Base-by-base conservation (phyloP, 2,888 invertebrate genomes). In the Seira sanloemensis region DNA sequence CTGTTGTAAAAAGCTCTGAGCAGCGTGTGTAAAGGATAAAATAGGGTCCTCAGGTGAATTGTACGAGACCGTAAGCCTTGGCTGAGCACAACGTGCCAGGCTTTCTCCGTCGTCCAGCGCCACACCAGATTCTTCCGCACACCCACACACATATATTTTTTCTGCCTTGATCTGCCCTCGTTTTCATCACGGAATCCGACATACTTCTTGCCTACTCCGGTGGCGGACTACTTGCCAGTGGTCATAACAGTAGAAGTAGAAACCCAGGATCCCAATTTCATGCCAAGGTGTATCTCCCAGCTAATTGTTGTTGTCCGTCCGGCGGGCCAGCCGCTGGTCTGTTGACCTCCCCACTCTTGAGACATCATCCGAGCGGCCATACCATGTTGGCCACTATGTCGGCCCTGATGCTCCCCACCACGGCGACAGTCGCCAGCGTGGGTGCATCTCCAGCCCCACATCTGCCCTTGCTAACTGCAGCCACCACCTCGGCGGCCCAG, bases 251-350 rank as follows among this genome's bases (percentile, higher is more conserved):
- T 7, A 50, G n/a, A 50, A 50, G 50, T 50, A 50, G 74, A 26
- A n/a, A 74, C 62, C 12, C 78, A 79, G 87, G 86, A 62, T 86
- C 88, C 88, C 88, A 85, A 87, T 86, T 89, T 88, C 86, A 88
- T 88, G 87, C 88, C 89, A 89, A 89, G 87, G 89, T 89, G 89
- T 89, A 89, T 89, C 89, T 89, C 87, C 89, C 89, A 84, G 87
- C 88, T n/a, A 89, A 89, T 86, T 89, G 89, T 86, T 89, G 89
- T 83, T 89, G 89, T 85, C 89, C 89, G 86, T 89, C 89, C 73
- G 82, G 86, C 85, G 89, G 89, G 76, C 87, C 87, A 68, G 87
- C 89, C 81, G 87, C 88, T 78, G 89, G 89, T 86, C 88, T 89
- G 78, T 86, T 89, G 88, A 89, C 89, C 84, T 88, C 89, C 83